These are phyloP conservation scores for Drosophila neonasuta DNA, from an alignment of 2,888 invertebrate species.

Conservation along the genomic window DNA sequence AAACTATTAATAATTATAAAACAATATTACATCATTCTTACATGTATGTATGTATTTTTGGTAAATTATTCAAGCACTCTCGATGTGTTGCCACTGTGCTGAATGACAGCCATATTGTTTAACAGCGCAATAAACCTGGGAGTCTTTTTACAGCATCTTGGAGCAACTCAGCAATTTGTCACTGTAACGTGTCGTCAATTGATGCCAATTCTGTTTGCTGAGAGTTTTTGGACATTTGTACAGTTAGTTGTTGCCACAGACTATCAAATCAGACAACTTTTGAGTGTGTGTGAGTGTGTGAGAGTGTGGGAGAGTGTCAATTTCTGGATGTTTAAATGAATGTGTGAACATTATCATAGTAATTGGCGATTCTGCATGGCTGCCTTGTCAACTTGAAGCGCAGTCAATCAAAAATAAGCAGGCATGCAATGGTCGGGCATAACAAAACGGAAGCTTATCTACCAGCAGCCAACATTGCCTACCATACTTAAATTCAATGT, in stretches of 20 bases:
- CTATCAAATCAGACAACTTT: slow-evolving; percentile 54
- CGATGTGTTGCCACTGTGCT: not conserved
- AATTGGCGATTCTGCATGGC: slow-evolving; percentile 56
- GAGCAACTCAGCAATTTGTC: slow-evolving; percentile 65
- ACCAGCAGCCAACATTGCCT: slow-evolving; percentile 17
- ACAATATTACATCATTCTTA: too few species aligned
- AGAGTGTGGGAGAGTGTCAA: not conserved
- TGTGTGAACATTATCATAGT: slow-evolving; percentile 54
- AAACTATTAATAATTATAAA: too few species aligned
- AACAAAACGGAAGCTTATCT: slow-evolving; percentile 74
- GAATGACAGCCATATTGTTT: slow-evolving; percentile 14
- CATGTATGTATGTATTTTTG: too few species aligned
- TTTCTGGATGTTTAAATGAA: slow-evolving; percentile 35
- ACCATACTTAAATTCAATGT: slow-evolving; percentile 40
- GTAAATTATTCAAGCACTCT: slow-evolving; percentile 2
- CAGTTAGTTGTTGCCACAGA: slow-evolving; percentile 17
- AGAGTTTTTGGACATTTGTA: slow-evolving; percentile 26
- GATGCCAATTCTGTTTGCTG: slow-evolving; percentile 34
- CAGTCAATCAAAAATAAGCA: slow-evolving; percentile 76
- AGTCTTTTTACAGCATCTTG: slow-evolving; percentile 16
- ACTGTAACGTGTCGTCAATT: slow-evolving; percentile 71
- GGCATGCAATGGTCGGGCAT: slow-evolving; percentile 47
- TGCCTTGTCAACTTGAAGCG: slow-evolving; percentile 47
- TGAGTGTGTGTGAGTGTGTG: slow-evolving; percentile 5
- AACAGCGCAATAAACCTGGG: slow-evolving; percentile 35